A percentile compares a stretch with the other conserved stretches of the same genome.
Conservation (phyloP, 2,888 invertebrate genomes). For the Harpagoxenus sublaevis region DNA sequence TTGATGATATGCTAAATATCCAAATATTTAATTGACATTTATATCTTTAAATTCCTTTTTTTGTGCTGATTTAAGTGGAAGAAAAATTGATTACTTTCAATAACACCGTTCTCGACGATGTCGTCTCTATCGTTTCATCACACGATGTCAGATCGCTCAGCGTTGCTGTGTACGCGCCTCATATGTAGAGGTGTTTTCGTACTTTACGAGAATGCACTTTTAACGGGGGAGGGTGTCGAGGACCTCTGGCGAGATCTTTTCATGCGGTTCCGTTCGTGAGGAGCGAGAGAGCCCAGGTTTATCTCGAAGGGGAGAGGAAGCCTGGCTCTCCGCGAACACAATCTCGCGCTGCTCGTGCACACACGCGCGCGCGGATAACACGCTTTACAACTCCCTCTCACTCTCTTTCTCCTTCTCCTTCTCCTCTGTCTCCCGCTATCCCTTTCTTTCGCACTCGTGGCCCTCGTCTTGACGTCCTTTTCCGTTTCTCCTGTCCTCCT, state of each 20-base stretch:
- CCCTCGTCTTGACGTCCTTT: slow-evolving; percentile 22
- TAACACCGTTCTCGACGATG: background rate
- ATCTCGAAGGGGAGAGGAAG: slow-evolving; percentile 69
- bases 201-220: slow-evolving; percentile 63
- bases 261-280: slow-evolving; percentile 69
- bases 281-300: slow-evolving; percentile 68
- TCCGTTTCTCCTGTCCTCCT: slow-evolving; percentile 29
- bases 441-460: slow-evolving; percentile 13
- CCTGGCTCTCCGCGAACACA: slow-evolving; percentile 71
- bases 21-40: background rate
- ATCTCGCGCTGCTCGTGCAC: slow-evolving; percentile 44
- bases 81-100: background rate
- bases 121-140: background rate
- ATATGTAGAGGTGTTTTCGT: slow-evolving; percentile 28
- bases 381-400: slow-evolving; percentile 61
- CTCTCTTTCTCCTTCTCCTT: background rate
- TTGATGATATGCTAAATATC: background rate
- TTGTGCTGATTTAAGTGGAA: background rate
- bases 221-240: slow-evolving; percentile 68
- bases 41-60: background rate
- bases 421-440: background rate
- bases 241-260: slow-evolving; percentile 74
- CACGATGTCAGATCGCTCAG: slow-evolving; percentile 7
- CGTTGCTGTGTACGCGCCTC: slow-evolving; percentile 7
- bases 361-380: slow-evolving; percentile 67